Conservation (phyloP, 2,113 vertebrate species). For the Syrmaticus mikado region DNA sequence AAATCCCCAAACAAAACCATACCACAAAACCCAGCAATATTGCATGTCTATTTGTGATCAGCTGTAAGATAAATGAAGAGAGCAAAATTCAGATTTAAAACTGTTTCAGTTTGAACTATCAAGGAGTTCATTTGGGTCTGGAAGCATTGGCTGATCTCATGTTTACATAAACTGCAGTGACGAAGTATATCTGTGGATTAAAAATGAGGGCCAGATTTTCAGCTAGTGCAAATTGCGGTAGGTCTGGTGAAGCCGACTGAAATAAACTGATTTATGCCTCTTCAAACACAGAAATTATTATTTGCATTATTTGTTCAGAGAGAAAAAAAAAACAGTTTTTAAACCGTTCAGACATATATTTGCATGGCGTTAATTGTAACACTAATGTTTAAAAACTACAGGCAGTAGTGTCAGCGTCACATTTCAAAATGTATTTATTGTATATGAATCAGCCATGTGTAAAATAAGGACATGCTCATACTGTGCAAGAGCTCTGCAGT, state of each 20-base stretch:
- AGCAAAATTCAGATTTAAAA: conserved; percentile 54
- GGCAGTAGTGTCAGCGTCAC: background rate
- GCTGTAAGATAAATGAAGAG: conserved; percentile 38
- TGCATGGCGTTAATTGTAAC: background rate
- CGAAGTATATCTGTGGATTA: conserved; percentile 67
- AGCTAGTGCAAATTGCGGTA: conserved; percentile 44
- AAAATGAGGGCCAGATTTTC: conserved; percentile 53
- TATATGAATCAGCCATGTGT: background rate
- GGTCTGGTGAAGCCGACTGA: conserved; percentile 35
- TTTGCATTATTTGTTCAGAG: conserved; percentile 18
- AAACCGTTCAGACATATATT: background rate
- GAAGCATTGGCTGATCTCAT: conserved; percentile 58
- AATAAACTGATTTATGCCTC: conserved; percentile 24
- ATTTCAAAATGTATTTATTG: conserved; percentile 12
- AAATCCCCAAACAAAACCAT: conserved; percentile 46
- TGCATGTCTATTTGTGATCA: background rate
- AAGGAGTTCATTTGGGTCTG: conserved; percentile 49
- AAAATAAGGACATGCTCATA: conserved; percentile 25
- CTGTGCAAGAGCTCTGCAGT: background rate
- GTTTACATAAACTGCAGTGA: conserved; percentile 57
- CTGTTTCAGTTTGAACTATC: conserved; percentile 53
- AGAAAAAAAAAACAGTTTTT: background rate
- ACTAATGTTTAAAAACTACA: background rate
- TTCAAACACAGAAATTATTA: conserved; percentile 12
- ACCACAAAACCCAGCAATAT: background rate